These are phyloP conservation scores for human DNA, from an alignment of 2,113 vertebrate species.

Conservation along the genomic window DNA sequence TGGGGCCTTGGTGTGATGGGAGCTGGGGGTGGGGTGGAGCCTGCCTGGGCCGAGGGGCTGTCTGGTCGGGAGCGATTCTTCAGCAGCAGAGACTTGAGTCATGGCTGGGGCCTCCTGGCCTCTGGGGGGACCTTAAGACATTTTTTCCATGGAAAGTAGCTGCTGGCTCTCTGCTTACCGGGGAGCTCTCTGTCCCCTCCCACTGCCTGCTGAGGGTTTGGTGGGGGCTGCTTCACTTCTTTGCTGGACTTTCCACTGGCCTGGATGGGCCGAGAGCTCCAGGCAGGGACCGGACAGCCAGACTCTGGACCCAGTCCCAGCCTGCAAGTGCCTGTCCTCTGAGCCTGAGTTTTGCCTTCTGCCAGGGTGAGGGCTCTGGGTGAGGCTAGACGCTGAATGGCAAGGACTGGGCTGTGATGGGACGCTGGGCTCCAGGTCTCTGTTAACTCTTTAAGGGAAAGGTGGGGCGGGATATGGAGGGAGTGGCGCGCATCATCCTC, in stretches of 20 bases:
- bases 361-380: too few relatives aligned
- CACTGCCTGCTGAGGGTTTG: accelerated
- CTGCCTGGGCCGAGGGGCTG: neutral
- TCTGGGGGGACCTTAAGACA: slow-evolving; percentile 41
- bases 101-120: slow-evolving; percentile 2
- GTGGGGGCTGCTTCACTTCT: neutral
- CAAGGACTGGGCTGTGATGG: neutral
- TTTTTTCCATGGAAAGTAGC: slow-evolving; percentile 64
- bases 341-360: neutral
- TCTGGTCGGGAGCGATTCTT: neutral
- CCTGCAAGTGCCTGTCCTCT: accelerated
- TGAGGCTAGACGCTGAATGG: accelerated
- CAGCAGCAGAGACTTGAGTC: slow-evolving; percentile 25
- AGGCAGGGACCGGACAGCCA: neutral
- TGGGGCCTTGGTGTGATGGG: neutral
- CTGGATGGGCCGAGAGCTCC: neutral
- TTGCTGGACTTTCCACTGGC: neutral
- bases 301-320: neutral
- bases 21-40: neutral
- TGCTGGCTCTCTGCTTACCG: neutral
- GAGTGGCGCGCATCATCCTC: accelerated
- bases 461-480: accelerated
- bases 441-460: accelerated
- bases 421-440: neutral
- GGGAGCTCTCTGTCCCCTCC: neutral